A percentile compares a stretch with the other conserved stretches of the same genome.
These are phyloP conservation scores for Bucco capensis DNA, from an alignment of 2,113 vertebrate species.

Conservation along the genomic window DNA sequence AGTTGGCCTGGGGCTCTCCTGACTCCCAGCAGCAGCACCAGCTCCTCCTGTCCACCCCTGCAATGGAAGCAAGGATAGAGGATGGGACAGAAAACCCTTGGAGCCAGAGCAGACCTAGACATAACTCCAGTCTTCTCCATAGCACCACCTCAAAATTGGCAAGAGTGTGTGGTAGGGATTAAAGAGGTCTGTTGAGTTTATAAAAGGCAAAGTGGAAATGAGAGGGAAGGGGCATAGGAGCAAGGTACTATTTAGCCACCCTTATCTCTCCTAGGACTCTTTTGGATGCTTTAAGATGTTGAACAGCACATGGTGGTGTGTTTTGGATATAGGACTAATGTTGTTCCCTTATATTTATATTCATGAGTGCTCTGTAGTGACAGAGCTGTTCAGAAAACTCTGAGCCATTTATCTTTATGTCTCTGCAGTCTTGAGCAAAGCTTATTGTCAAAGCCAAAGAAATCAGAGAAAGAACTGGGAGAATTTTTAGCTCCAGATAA, in stretches of 20 bases:
- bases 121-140: neutral
- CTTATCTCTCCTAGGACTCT: neutral
- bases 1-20: neutral
- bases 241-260: neutral
- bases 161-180: neutral
- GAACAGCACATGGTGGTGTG: neutral
- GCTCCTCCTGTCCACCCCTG: neutral
- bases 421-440: neutral
- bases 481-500: neutral
- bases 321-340: neutral
- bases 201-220: neutral
- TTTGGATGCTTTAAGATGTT: neutral
- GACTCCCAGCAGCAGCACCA: neutral
- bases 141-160: neutral
- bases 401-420: neutral
- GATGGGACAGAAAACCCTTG: neutral
- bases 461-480: neutral
- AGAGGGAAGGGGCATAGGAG: neutral
- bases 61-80: fast-evolving
- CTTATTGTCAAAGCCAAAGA: neutral
- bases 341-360: neutral
- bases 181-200: neutral
- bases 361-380: neutral
- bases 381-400: neutral
- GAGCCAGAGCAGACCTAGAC: neutral